Base-by-base conservation (phyloP, 64 coral and sea anemone genomes). In the Stichodactyla helianthus region DNA sequence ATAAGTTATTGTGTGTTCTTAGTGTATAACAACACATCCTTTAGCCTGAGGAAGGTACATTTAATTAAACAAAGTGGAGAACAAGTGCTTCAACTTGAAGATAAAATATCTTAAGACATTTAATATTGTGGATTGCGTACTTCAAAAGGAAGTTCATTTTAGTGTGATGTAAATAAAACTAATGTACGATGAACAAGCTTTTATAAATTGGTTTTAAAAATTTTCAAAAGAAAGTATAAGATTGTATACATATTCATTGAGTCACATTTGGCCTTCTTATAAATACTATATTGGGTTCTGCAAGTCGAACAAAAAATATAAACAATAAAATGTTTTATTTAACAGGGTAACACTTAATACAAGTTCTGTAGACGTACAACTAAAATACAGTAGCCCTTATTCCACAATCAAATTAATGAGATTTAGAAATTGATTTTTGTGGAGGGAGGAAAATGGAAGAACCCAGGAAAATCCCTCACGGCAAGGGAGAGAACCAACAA, bases 31-130 rank as follows among this genome's bases (percentile, higher is more conserved):
- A 74, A 74, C 7, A 14, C 23, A 74, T 27, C 68, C 68, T 31
- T 10, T 74, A 74, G 68, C 68, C 68, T 74, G 68, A 74, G 68
- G 78, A 54, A 51, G 4, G 19, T 52, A 81, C 78, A 81, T 81
- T 81, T 81, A 81, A 81, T 81, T 14, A 54, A 81, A 54, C 17
- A 51, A 81, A 81, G 52, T 81, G 35, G 19, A 81, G 50, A 19
- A 53, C 52, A 74, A 81, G 35, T 28, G 26, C 16, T 81, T 81
- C 35, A 81, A 51, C 35, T 81, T 81, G 51, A 14, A 81, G 35
- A 81, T 54, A 81, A 81, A 81, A 54, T 52, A 7, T 19, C 26
- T 81, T 53, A 28, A 81, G 51, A 81, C 78, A 81, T 18, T 20
- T 52, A 81, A 81, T 74, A n/a, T 74, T 74, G 25, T 74, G 12